Base-by-base conservation (phyloP, 2,113 vertebrate genomes). In the Rhegmatorhina hoffmannsi region DNA sequence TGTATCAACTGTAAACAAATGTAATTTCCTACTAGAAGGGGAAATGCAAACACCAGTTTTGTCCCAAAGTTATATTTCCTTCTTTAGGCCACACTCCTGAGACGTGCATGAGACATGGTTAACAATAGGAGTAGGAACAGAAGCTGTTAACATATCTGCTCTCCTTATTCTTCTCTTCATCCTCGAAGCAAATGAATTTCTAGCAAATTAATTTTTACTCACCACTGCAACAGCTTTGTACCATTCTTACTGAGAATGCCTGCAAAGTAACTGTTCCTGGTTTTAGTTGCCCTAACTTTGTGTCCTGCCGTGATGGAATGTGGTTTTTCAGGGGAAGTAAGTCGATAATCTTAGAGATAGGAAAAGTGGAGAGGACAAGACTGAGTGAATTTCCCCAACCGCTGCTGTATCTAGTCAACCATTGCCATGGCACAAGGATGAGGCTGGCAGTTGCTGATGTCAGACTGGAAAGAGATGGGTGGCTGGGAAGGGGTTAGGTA, bases 321-420 rank as follows among this genome's bases (percentile, higher is more conserved):
- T 13, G 17, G 7, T 47, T 91, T 86, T 70, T 14, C n/a, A 62
- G 26, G 4, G 14, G 6, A 78, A 26, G 33, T 78, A 70, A 74
- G 26, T 10, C 3, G 1, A 50, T 43, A 16, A 36, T 46, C 12
- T 56, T 20, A 68, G 21, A 40, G 36, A 34, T 2, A 47, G 36
- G n/a, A 76, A 46, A 62, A 66, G 4, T 21, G 6, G 11, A 43
- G 36, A 23, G 20, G 7, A 52, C 4, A 31, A 78, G 24, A 43
- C 9, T 1, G 28, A 24, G 8, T n/a, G 38, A 52, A 66, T 44
- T 34, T 34, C 6, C 15, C 9, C 0, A 0, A 8, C 50, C 26
- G 10, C 16, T 3, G 2, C 9, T 62, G 20, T 34, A 11, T 46
- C 11, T 21, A n/a, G 50, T n/a, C 36, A 46, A 74, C 10, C 3